phyloP scores from a whole-genome alignment of 1,140 invertebrate genomes.

The Trichonephila clavata region DNA sequence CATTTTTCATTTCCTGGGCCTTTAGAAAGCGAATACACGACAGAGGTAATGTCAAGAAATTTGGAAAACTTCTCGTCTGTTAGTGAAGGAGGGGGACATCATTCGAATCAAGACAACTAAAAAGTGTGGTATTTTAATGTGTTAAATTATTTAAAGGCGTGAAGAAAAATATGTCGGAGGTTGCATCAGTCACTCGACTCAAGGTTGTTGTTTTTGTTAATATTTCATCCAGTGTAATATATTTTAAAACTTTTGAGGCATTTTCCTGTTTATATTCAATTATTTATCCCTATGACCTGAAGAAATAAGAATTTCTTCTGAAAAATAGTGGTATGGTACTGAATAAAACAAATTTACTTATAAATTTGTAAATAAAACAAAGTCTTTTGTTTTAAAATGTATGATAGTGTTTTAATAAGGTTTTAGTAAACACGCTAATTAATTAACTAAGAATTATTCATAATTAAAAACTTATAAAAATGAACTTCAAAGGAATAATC shows the following conservation, averaged over 20 bases:
- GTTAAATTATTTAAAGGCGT: neutral
- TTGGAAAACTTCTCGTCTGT: constrained; percentile 52
- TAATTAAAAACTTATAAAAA: too few species aligned
- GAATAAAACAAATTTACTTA: too few species aligned
- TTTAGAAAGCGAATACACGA: constrained; percentile 44
- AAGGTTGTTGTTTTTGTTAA: neutral
- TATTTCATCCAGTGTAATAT: neutral
- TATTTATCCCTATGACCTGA: too few species aligned
- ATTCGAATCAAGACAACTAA: neutral
- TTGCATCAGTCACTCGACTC: neutral
- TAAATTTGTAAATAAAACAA: too few species aligned
- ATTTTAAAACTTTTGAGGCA: neutral
- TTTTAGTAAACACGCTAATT: too few species aligned
- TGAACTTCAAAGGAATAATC: too few species aligned
- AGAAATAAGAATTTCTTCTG: too few species aligned
- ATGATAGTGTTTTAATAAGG: too few species aligned
- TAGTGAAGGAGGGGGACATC: neutral
- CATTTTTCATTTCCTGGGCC: constrained; percentile 70
- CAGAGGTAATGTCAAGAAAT: constrained; percentile 58
- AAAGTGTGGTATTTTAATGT: constrained; percentile 8
- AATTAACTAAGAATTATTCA: too few species aligned
- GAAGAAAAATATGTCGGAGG: neutral
- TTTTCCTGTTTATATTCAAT: too few species aligned
- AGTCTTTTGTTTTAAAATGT: too few species aligned
- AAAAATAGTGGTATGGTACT: too few species aligned